These are phyloP conservation scores for Phaenicophaeus curvirostris DNA, from an alignment of 2,797 vertebrate species.

Conservation along the genomic window DNA sequence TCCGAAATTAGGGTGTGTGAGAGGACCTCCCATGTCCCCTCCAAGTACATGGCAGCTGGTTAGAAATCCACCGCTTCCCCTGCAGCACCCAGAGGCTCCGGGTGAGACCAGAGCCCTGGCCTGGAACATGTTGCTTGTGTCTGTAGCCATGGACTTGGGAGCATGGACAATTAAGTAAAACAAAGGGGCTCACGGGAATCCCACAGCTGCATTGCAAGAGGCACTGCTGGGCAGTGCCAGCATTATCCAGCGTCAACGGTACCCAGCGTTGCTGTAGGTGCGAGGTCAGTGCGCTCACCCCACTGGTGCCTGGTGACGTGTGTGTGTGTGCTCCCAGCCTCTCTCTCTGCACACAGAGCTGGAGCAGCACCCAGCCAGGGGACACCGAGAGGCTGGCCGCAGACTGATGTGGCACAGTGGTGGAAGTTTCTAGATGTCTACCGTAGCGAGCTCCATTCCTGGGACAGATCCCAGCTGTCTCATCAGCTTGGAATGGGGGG, in stretches of 20 bases:
- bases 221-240: fast-evolving
- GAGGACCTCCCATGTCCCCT: neutral
- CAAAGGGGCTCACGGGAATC: fast-evolving
- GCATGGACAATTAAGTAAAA: neutral
- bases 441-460: neutral
- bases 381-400: neutral
- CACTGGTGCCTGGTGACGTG: fast-evolving
- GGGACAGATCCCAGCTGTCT: constrained; percentile 60
- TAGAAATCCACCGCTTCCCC: neutral
- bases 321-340: fast-evolving
- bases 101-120: neutral
- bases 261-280: neutral
- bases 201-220: fast-evolving
- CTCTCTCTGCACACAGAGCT: fast-evolving
- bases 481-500: neutral
- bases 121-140: fast-evolving
- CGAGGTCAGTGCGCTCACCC: neutral
- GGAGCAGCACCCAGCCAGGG: neutral
- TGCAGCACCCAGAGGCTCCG: neutral
- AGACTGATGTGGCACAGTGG: neutral
- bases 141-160: neutral
- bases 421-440: constrained; percentile 52
- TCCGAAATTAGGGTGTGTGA: neutral
- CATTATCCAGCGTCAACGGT: neutral
- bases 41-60: neutral